Conservation (phyloP, 2,113 vertebrate genomes). For the Ammodytes dubius region DNA sequence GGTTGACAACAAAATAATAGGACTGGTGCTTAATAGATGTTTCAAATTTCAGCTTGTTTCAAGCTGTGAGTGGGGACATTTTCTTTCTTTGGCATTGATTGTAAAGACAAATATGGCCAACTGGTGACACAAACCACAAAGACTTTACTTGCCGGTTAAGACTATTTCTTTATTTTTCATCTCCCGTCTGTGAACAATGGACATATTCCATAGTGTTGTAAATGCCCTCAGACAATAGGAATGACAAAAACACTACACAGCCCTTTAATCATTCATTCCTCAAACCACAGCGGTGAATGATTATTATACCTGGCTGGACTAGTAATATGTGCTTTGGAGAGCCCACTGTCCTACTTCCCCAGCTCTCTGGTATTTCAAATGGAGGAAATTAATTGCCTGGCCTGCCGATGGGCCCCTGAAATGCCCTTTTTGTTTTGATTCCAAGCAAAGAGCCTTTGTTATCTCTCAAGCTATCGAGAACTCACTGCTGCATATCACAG, state of each 20-base stretch:
- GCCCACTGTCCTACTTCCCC: conserved; percentile 48
- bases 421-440: conserved; percentile 59
- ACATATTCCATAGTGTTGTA: not conserved
- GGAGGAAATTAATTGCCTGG: conserved; percentile 49
- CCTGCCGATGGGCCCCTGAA: conserved; percentile 47
- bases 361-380: conserved; percentile 38
- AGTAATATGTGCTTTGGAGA: conserved; percentile 26
- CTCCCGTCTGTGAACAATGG: not conserved
- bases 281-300: conserved; percentile 2
- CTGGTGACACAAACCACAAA: not conserved
- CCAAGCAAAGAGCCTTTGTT: conserved; percentile 37
- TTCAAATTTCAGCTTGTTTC: conserved; percentile 22
- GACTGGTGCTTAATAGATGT: not conserved
- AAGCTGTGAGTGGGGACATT: not conserved
- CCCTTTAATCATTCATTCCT: conserved; percentile 35
- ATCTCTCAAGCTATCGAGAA: conserved; percentile 19
- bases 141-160: not conserved
- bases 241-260: conserved; percentile 28
- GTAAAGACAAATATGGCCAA: not conserved
- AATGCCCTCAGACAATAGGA: conserved; percentile 17
- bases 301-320: conserved; percentile 51
- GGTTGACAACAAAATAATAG: too few species aligned
- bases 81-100: conserved; percentile 25
- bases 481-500: conserved; percentile 12
- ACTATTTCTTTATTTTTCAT: not conserved